Percentiles rank a stretch among this genome's conserved stretches.
phyloP scores from a whole-genome alignment of 2,113 vertebrate genomes.

The Ailuropoda melanoleuca region DNA sequence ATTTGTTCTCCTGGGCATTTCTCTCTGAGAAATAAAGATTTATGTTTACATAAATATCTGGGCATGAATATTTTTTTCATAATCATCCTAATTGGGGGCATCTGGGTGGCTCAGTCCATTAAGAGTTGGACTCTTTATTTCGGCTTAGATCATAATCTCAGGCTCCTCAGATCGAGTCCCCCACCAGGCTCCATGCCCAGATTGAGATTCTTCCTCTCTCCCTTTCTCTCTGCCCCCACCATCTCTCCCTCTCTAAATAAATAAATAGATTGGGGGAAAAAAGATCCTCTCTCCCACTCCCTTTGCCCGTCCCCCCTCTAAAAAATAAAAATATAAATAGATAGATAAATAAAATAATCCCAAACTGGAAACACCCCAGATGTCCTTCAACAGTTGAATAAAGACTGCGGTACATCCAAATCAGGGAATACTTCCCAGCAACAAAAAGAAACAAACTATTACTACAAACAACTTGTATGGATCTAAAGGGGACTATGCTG shows the following conservation, averaged over 20 bases:
- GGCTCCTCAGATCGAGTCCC: neutral
- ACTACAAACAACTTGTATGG: neutral
- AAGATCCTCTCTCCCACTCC: neutral
- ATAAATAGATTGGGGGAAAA: neutral
- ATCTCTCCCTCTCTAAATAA: neutral
- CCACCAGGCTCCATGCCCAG: neutral
- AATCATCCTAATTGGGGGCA: neutral
- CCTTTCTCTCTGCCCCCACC: neutral
- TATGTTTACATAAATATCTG: neutral
- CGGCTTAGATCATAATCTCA: neutral
- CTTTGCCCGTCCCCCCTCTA: neutral
- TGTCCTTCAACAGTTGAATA: neutral
- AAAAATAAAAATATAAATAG: neutral
- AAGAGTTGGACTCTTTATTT: neutral
- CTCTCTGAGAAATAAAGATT: neutral
- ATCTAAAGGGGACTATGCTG: neutral
- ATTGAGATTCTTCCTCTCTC: neutral
- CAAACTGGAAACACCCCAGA: neutral
- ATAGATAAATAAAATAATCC: neutral
- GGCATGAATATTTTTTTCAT: neutral
- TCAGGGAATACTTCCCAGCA: neutral
- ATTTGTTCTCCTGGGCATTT: neutral
- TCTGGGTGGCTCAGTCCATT: neutral
- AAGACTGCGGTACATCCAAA: neutral
- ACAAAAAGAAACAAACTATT: neutral